phyloP scores from a whole-genome alignment of 2,888 invertebrate species.

The Loripinus fragilis region DNA sequence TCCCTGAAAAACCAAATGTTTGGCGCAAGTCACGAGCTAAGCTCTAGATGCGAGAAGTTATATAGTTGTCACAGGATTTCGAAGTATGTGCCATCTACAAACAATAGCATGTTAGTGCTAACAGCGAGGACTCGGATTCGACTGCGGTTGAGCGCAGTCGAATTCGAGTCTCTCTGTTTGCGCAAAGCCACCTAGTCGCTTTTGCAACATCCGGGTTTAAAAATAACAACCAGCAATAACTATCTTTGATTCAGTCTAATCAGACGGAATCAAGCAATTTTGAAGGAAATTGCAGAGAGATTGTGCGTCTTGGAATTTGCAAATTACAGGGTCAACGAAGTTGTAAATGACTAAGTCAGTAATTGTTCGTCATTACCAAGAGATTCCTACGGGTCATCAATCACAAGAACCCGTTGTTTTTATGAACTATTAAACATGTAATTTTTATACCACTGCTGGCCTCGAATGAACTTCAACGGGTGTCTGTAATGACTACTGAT shows the following conservation, averaged over 20 bases:
- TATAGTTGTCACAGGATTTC: no score
- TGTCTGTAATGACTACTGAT: no score
- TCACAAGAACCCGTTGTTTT: background rate
- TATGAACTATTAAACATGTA: background rate
- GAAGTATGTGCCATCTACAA: no score
- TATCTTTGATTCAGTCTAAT: conserved; percentile 2
- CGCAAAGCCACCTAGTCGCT: no score
- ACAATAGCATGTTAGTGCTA: no score
- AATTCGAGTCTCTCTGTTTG: no score
- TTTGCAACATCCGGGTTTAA: background rate
- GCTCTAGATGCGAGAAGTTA: no score
- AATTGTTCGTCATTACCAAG: conserved; percentile 9
- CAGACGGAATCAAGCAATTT: conserved; percentile 12
- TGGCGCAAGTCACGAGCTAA: no score
- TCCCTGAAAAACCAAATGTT: no score
- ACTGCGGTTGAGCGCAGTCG: no score
- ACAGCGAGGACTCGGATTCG: no score
- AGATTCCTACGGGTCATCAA: conserved; percentile 15
- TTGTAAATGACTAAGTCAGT: conserved; percentile 12
- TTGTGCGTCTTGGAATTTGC: conserved; percentile 13
- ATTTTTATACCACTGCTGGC: background rate
- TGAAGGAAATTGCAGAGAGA: conserved; percentile 10
- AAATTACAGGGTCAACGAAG: conserved; percentile 9
- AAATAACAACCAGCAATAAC: conserved; percentile 3
- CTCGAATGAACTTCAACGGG: no score